Base-by-base conservation (phyloP, 1,140 invertebrate species). In the Meloidogyne hapla region DNA sequence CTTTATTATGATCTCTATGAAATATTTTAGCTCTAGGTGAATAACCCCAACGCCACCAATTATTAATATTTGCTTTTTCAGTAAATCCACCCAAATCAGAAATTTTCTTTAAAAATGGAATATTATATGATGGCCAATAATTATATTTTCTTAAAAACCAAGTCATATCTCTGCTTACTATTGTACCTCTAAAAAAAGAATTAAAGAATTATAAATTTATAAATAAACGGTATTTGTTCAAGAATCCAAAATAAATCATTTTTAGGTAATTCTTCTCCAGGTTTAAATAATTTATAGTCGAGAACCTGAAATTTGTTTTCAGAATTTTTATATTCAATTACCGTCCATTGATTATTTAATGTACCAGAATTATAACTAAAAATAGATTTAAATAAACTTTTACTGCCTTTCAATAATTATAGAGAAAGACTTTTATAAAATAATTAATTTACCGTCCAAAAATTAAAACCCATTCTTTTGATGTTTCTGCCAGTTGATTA, bases 311-410 rank as follows among this genome's bases (percentile, higher is more conserved):
- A 42, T 42, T 42, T 42, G 13, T 12, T 42, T 42, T 13, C 2
- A 42, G 2, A 42, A 42, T 13, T 10, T 12, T 42, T 42, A 42
- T 42, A 13, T 33, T 33, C 33, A 33, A 33, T 33, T 9, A 92
- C 89, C 77, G 94, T 91, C 94, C 94, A 97, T 85, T 96, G 93
- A 80, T 94, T 93, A 84, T 92, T 93, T 72, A 93, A 91, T 38
- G 93, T 94, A 9, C 92, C 92, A 76, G 92, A 93, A 88, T 94
- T 93, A 85, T 91, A 91, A 26, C 84, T 73, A 64, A n/a, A 65
- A 15, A 61, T 18, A 0, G 91, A 91, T 94, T 94, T 96, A 6
- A 90, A 2, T 1, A 13, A n/a, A 6, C 40, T 66, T 45, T 68
- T 15, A 40, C 8, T n/a, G n/a, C n/a, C 4, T 33, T 33, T 33